Base-by-base conservation (phyloP, 2,113 vertebrate genomes). In the Petaurus breviceps region DNA sequence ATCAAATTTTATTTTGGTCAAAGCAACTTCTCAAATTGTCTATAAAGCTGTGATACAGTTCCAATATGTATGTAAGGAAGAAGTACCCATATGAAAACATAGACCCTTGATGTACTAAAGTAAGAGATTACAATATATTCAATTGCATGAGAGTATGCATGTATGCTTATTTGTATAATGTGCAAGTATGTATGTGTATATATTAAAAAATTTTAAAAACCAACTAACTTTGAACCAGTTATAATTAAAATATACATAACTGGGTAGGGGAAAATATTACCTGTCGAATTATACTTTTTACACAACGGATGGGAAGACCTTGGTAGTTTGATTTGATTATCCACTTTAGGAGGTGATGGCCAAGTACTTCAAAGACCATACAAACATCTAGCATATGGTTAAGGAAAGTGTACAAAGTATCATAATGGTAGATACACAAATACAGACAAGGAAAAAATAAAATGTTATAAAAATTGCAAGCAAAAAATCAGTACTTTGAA, bases 241-340 rank as follows among this genome's bases (percentile, higher is more conserved):
- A 43, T 16, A 43, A 43, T 84, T 84, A 84, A 84, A 84, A 43
- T 43, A 23, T 84, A 23, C 16, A 8, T 43, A 84, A n/a, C 4
- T n/a, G 37, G 9, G 7, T 43, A 84, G 2, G 19, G n/a, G 19
- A 26, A 97, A 94, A 95, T 55, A 97, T 98, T 98, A 99, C 99
- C 99, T 99, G 99, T 98, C 95, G 98, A 98, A 99, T 99, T 98
- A 99, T 99, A 97, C 99, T 99, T 98, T 99, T 99, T 96, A 99
- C 99, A 97, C 99, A 99, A 51, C 98, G 99, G 84, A 99, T 99
- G 2, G 99, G 99, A 98, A 99, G 99, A 93, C 99, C 99, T 98
- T 99, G 99, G 98, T 99, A 99, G 98, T 99, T 99, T 95, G 99
- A 99, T 95, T 99, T 99, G 97, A 99, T 99, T 98, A 99, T 99